A percentile compares a stretch with the other conserved stretches of the same genome.
These are phyloP conservation scores for Nyctalus aviator DNA, from an alignment of 2,797 vertebrate genomes.

Conservation along the genomic window DNA sequence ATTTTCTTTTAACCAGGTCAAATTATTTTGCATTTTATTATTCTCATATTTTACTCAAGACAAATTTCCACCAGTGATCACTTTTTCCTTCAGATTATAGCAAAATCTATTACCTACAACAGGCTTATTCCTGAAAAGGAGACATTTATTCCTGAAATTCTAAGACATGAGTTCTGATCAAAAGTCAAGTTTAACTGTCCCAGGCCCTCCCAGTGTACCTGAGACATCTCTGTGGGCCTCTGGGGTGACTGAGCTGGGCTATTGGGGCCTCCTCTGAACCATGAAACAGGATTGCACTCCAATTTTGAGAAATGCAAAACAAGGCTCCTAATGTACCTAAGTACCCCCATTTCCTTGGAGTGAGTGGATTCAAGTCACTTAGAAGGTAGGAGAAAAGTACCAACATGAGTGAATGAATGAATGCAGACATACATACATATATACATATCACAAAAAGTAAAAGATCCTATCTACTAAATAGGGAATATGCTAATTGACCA, in stretches of 20 bases:
- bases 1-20: not conserved
- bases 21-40: not conserved
- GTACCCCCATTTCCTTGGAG: constrained; percentile 20
- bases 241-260: not conserved
- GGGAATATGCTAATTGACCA: too few relatives aligned
- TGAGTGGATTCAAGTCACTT: not conserved
- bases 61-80: not conserved
- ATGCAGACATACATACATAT: not conserved
- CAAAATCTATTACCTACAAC: constrained; percentile 11
- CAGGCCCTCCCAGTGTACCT: not conserved
- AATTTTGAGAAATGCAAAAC: constrained; percentile 68
- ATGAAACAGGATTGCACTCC: constrained; percentile 35
- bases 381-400: constrained; percentile 17
- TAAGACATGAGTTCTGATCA: not conserved
- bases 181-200: not conserved
- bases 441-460: not conserved
- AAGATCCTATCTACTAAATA: not conserved
- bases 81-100: constrained; percentile 6
- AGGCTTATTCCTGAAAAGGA: constrained; percentile 39
- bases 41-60: not conserved
- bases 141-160: not conserved
- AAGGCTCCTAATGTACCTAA: not conserved
- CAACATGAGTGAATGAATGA: not conserved
- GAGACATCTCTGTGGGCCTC: not conserved
- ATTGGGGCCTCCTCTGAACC: not conserved